Evolutionary conservation across 2,797 vertebrate species (phyloP), one percentile per base, ranked within the genome.

Genomic region (Pteronotus mesoamericanus): DNA sequence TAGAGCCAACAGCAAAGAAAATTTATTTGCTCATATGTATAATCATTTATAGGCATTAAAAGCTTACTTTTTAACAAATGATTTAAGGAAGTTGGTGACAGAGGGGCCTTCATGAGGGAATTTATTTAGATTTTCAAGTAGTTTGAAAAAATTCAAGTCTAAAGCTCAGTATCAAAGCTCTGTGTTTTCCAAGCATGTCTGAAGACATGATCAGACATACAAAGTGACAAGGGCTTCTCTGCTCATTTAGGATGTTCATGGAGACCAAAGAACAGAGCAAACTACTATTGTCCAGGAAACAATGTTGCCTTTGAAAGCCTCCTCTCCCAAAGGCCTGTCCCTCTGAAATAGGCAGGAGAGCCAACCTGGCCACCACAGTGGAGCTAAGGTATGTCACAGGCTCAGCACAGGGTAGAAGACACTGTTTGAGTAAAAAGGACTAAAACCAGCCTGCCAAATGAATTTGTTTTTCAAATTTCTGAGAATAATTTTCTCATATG

Each of bases 191-290:
- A 71, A 90, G 91, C 96, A 84, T 80, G 91, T 21, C 92, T 9
- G 9, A 34, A 29, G 48, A 97, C 97, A 94, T 92, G 51, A 94
- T 96, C 86, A 97, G 95, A 92, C 66, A 83, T 91, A 83, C 51
- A 59, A 64, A 96, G 97, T 86, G 93, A 44, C 78, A 97, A 97
- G 85, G 44, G 96, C 78, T 89, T 74, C 19, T n/a, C 19, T n/a
- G 37, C 53, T 87, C 75, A 64, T 83, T 86, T 93, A 51, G 64
- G 69, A 18, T 90, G 51, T 75, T 37, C 53, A 44, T 93, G 96
- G 95, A 98, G 97, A 97, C 96, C 78, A 97, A 97, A 97, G 39
- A 94, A 92, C 46, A 96, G 26, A 75, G 55, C 87, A 93, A 86
- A 86, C 93, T 80, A 94, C 96, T 97, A 96, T 3, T 86, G 87